Percentiles rank a stretch among this genome's conserved stretches.
Evolutionary conservation across 2,888 invertebrate genomes (phyloP).

Genomic region (Bruchidius siliquastri): DNA sequence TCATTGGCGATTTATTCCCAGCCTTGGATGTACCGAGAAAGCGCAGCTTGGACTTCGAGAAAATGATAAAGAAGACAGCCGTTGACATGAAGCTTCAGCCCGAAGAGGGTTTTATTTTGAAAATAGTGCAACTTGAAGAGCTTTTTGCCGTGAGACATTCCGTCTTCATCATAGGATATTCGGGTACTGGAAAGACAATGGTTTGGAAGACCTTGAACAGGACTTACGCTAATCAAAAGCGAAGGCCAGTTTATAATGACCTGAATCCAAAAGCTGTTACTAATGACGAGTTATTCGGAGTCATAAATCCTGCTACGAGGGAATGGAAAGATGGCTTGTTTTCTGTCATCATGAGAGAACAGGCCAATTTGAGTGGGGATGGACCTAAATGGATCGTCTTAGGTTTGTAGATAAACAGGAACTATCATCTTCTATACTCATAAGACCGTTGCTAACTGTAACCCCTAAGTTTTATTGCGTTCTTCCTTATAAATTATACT

Average conservation of each 20-base stretch:
- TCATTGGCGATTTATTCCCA: constrained; percentile 90
- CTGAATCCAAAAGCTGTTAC: constrained; percentile 96
- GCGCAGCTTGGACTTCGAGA: constrained; percentile 79
- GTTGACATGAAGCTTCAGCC: constrained; percentile 82
- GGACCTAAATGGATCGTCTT: constrained; percentile 81
- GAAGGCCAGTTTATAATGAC: constrained; percentile 81
- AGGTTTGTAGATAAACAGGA: constrained; percentile 9
- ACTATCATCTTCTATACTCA: too few relatives aligned
- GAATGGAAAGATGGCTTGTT: constrained; percentile 62
- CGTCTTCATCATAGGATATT: constrained; percentile 66
- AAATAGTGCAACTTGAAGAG: constrained; percentile 88
- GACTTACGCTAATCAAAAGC: constrained; percentile 77
- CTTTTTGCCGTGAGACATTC: constrained; percentile 91
- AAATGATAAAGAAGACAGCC: constrained; percentile 70
- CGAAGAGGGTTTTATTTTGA: constrained; percentile 82
- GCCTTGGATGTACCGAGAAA: constrained; percentile 89
- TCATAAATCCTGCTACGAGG: constrained; percentile 87
- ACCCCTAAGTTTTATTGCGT: too few relatives aligned
- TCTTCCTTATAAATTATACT: too few relatives aligned
- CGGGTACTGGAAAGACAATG: constrained; percentile 89
- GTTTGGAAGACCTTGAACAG: constrained; percentile 87
- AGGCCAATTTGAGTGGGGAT: constrained; percentile 81
- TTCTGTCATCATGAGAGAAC: constrained; percentile 89
- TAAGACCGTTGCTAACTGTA: too few relatives aligned
- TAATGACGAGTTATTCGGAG: constrained; percentile 90